phyloP scores from a whole-genome alignment of 2,797 vertebrate genomes.

The Aulostomus chinensis region DNA sequence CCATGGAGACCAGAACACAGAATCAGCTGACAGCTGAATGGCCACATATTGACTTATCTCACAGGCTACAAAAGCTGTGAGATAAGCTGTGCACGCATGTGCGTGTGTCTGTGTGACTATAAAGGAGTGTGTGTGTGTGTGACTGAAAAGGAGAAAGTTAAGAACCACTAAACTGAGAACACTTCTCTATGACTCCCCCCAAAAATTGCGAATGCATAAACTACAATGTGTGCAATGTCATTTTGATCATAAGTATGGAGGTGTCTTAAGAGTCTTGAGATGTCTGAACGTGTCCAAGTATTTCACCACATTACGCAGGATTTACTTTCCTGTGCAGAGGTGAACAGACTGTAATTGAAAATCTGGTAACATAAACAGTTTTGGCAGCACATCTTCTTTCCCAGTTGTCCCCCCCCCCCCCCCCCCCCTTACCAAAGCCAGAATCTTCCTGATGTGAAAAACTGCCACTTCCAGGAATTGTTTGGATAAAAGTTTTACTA shows the following conservation, averaged over 20 bases:
- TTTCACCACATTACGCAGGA: slow-evolving; percentile 50
- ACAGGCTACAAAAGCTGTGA: slow-evolving; percentile 64
- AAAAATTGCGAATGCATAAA: too few relatives aligned
- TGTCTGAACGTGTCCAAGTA: slow-evolving; percentile 39
- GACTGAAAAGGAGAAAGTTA: background rate
- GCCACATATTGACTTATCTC: slow-evolving; percentile 83
- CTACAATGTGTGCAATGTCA: too few relatives aligned
- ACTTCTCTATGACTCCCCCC: too few relatives aligned
- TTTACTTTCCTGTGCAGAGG: slow-evolving; percentile 41
- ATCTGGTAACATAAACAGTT: slow-evolving; percentile 49
- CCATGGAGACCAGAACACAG: slow-evolving; percentile 69
- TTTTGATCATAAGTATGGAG: too few relatives aligned
- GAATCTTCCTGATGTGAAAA: slow-evolving; percentile 44
- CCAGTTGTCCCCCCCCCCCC: slow-evolving; percentile 33
- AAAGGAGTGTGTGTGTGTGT: slow-evolving; percentile 27
- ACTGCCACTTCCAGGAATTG: slow-evolving; percentile 11
- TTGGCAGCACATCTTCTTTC: slow-evolving; percentile 49
- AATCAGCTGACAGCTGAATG: slow-evolving; percentile 68
- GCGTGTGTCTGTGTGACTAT: slow-evolving; percentile 28
- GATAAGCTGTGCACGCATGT: slow-evolving; percentile 28
- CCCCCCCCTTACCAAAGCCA: slow-evolving; percentile 42
- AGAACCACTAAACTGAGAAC: too few relatives aligned
- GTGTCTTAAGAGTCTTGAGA: too few relatives aligned
- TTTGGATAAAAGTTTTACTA: slow-evolving; percentile 26
- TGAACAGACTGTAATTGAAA: slow-evolving; percentile 38